A percentile compares a stretch with the other conserved stretches of the same genome.
phyloP scores from a whole-genome alignment of 2,797 vertebrate genomes.

The Leptodactylus fallax region DNA sequence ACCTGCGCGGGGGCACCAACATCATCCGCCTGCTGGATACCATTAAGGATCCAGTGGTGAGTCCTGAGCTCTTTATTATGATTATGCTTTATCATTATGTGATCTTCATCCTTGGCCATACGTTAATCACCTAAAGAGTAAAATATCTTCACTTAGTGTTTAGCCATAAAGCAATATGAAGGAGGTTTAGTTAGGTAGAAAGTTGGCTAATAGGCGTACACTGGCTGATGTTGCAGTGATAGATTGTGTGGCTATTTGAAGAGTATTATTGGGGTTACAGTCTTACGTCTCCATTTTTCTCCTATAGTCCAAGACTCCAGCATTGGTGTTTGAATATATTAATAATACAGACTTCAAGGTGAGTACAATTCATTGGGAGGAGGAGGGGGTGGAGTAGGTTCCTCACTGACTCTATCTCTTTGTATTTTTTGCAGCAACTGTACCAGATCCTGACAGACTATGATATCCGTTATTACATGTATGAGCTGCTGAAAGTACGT shows the following conservation, averaged over 20 bases:
- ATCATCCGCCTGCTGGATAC: slow-evolving; percentile 97
- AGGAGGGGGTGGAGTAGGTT: not conserved
- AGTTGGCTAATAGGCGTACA: too few relatives aligned
- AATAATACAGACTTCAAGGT: slow-evolving; percentile 99
- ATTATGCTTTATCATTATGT: too few relatives aligned
- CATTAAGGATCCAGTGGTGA: slow-evolving; percentile 97
- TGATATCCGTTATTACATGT: slow-evolving; percentile 77
- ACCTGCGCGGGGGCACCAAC: slow-evolving; percentile 96
- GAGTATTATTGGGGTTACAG: not conserved
- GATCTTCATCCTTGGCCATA: too few relatives aligned
- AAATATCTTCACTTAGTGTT: too few relatives aligned
- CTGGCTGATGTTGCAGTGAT: too few relatives aligned
- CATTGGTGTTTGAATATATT: slow-evolving; percentile 99
- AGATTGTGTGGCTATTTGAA: not conserved
- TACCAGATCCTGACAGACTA: slow-evolving; percentile 76
- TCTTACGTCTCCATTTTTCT: slow-evolving; percentile 42
- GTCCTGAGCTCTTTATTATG: slow-evolving; percentile 60
- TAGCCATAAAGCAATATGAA: too few relatives aligned
- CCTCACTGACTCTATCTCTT: not conserved
- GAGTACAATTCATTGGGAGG: slow-evolving; percentile 64
- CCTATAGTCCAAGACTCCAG: slow-evolving; percentile 96
- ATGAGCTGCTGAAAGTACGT: slow-evolving; percentile 72
- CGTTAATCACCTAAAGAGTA: too few relatives aligned
- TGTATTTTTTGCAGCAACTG: slow-evolving; percentile 67
- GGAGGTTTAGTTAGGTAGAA: too few relatives aligned